Conservation (phyloP, 2,888 invertebrate genomes). For the Incurvaria masculella region DNA sequence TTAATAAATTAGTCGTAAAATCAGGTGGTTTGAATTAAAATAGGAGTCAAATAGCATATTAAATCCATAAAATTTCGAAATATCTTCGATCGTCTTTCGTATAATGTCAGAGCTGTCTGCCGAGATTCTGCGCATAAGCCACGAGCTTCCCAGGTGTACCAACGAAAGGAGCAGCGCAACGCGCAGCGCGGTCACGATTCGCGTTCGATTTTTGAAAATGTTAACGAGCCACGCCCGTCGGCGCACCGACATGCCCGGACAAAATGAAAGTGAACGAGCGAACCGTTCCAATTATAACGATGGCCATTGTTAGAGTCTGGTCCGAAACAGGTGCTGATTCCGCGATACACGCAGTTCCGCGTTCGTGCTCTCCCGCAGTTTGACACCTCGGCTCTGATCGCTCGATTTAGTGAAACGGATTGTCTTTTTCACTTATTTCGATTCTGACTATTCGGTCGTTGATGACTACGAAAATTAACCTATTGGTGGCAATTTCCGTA, state of each 20-base stretch:
- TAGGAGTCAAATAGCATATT: too few relatives aligned
- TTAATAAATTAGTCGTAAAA: neutral
- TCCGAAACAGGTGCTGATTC: neutral
- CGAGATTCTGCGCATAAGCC: too few relatives aligned
- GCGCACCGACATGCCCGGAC: conserved; percentile 28
- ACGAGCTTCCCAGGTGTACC: too few relatives aligned
- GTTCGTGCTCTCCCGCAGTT: neutral
- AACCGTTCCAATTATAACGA: neutral
- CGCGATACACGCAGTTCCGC: neutral
- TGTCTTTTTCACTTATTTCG: too few relatives aligned
- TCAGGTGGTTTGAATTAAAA: neutral
- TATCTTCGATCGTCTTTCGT: too few relatives aligned
- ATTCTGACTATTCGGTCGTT: too few relatives aligned
- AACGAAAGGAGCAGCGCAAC: conserved; percentile 31
- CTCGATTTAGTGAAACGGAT: too few relatives aligned
- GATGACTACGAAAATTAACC: too few relatives aligned
- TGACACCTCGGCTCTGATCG: too few relatives aligned
- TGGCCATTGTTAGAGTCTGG: neutral
- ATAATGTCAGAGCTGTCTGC: too few relatives aligned
- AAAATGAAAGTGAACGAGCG: neutral
- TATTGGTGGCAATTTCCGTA: too few relatives aligned
- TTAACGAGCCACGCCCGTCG: conserved; percentile 33
- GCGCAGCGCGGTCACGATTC: conserved; percentile 38
- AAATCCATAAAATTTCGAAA: too few relatives aligned
- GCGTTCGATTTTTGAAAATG: conserved; percentile 40